Evolutionary conservation across 2,113 vertebrate genomes (phyloP), one percentile per base, ranked within the genome.

Genomic region (Sciurus niger): DNA sequence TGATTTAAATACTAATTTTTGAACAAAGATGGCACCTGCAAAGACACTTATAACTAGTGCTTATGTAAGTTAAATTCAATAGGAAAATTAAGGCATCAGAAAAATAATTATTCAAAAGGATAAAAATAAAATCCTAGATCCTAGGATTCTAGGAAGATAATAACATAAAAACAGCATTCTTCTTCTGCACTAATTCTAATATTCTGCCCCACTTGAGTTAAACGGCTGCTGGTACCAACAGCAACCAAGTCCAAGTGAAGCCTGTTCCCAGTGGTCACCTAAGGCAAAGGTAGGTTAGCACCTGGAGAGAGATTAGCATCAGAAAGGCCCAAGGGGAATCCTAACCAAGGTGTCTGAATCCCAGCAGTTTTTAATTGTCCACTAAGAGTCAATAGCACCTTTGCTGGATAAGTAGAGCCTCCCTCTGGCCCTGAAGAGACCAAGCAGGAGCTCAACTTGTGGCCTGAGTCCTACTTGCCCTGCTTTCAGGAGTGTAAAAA

Each of bases 41-140:
- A 74, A 89, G 63, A 84, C 12, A 84, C 37, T 70, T 68, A 68
- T 60, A n/a, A 84, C 90, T 86, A 67, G 25, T 74, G 60, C 13
- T 89, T 84, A n/a, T 58, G 76, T 20, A 90, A 43, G 84, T 63
- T 88, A 51, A 74, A 82, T 46, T 58, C 85, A 93, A 93, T 48
- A 1, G 9, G 8, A 40, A 84, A 85, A 85, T 24, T 34, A 34
- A n/a, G 10, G n/a, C 12, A 68, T 43, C 28, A 25, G 10, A 65
- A 86, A 37, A 85, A 80, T 53, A 77, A 90, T 90, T 83, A 94
- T 28, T 43, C 4, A 67, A 92, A 92, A 58, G 40, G 10, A 34
- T 72, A 3, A 60, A 76, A 48, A 70, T 24, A 58, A 82, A 73
- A 55, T 51, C 4, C 83, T 51, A 14, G 40, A 34, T 8, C 48